These are phyloP conservation scores for Hassar affinis DNA, from an alignment of 2,113 vertebrate genomes.

Conservation along the genomic window DNA sequence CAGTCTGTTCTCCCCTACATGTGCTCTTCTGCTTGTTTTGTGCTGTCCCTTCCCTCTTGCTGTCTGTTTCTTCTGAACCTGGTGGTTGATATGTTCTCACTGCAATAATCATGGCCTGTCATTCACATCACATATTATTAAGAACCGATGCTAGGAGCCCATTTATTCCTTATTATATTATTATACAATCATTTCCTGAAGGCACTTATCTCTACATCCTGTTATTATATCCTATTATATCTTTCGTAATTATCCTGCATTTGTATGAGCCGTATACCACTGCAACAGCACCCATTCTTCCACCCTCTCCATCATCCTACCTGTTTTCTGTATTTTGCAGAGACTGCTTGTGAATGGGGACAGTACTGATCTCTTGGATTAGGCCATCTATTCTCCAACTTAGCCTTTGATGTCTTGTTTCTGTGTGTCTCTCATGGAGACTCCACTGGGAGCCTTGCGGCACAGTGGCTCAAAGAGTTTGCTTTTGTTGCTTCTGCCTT, in stretches of 20 bases:
- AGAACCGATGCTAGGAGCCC: neutral
- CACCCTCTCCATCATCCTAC: neutral
- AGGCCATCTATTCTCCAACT: conserved; percentile 42
- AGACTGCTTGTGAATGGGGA: conserved; percentile 35
- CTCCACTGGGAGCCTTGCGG: conserved; percentile 44
- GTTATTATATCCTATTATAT: neutral
- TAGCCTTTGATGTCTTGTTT: conserved; percentile 55
- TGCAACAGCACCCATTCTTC: neutral
- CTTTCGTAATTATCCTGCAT: neutral
- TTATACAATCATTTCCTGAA: neutral
- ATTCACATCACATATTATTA: conserved; percentile 15
- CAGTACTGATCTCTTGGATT: conserved; percentile 43
- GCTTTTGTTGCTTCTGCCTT: conserved; percentile 55
- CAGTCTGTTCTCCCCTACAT: neutral
- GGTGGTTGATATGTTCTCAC: conserved; percentile 14
- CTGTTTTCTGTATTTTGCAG: conserved; percentile 36
- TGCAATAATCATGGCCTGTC: conserved; percentile 21
- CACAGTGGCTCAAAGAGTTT: conserved; percentile 36
- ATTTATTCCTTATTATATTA: neutral
- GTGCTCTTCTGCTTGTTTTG: neutral
- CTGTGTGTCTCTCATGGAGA: conserved; percentile 33
- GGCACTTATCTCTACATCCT: neutral
- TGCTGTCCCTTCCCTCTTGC: neutral
- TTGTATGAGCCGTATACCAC: neutral
- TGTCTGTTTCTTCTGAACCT: conserved; percentile 4